These are phyloP conservation scores for Elysia chlorotica DNA, from an alignment of 1,140 invertebrate species.

Conservation along the genomic window DNA sequence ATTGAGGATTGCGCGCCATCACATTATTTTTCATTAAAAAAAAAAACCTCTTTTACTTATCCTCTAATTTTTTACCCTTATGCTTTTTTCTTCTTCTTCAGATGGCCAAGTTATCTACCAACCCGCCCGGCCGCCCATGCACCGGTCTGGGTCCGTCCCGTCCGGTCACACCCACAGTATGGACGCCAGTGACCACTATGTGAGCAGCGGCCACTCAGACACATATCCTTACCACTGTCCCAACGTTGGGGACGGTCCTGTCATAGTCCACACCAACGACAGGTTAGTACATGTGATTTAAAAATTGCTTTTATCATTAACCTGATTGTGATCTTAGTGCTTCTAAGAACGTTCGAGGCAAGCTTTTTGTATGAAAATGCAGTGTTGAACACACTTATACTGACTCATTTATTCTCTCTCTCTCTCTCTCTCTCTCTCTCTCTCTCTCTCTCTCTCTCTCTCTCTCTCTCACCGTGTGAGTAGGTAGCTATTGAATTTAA, in stretches of 20 bases:
- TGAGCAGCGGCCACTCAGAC: slow-evolving; percentile 22
- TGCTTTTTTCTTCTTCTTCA: background rate
- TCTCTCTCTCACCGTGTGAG: too few relatives aligned
- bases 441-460: background rate
- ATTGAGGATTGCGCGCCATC: too few relatives aligned
- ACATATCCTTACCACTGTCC: slow-evolving; percentile 23
- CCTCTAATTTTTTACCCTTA: background rate
- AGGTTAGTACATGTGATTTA: too few relatives aligned
- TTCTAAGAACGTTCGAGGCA: too few relatives aligned
- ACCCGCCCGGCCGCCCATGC: background rate
- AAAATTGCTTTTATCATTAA: too few relatives aligned
- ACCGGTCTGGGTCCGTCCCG: slow-evolving; percentile 20
- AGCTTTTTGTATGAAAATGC: too few relatives aligned
- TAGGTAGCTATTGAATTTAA: too few relatives aligned
- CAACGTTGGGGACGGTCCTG: slow-evolving; percentile 5
- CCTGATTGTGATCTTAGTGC: too few relatives aligned
- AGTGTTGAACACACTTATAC: too few relatives aligned
- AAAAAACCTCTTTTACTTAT: background rate
- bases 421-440: background rate
- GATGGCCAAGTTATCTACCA: background rate
- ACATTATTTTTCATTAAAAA: too few relatives aligned
- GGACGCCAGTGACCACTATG: slow-evolving; percentile 22
- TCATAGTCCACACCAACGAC: slow-evolving; percentile 15
- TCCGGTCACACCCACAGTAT: slow-evolving; percentile 18
- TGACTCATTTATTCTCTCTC: background rate